Percentiles rank a stretch among this genome's conserved stretches.
Conservation (phyloP, 1,140 invertebrate genomes). For the Ericerus pela region DNA sequence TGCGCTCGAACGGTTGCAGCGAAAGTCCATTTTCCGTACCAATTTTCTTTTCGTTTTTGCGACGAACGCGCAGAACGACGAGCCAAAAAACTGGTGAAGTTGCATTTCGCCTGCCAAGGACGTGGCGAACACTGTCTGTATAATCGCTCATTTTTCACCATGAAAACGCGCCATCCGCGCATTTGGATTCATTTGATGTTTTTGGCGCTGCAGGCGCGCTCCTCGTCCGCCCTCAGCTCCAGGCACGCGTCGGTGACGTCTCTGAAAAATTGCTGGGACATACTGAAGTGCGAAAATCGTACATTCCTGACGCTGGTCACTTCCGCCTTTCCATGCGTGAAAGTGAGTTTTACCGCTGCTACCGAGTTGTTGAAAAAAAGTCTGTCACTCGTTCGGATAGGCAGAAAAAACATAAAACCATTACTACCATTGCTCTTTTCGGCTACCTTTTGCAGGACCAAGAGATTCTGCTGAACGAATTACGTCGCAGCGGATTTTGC, state of each 20-base stretch:
- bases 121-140: slow-evolving; percentile 80
- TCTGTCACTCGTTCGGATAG: no score
- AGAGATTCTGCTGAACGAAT: slow-evolving; percentile 65
- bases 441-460: slow-evolving; percentile 53
- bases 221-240: slow-evolving; percentile 62
- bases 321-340: slow-evolving; percentile 73
- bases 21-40: not conserved
- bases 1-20: no score
- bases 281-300: slow-evolving; percentile 74
- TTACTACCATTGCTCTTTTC: no score
- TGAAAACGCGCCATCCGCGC: slow-evolving; percentile 71
- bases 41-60: not conserved
- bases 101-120: slow-evolving; percentile 78
- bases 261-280: slow-evolving; percentile 84
- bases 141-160: slow-evolving; percentile 63
- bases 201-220: slow-evolving; percentile 67
- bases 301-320: slow-evolving; percentile 82
- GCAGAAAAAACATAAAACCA: no score
- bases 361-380: not conserved
- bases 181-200: slow-evolving; percentile 94
- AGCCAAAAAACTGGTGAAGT: slow-evolving; percentile 67
- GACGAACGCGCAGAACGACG: slow-evolving; percentile 46
- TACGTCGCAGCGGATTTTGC: slow-evolving; percentile 73
- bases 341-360: slow-evolving; percentile 38
- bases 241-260: slow-evolving; percentile 66